Conservation (phyloP, 2,113 vertebrate genomes). For the Rhynchomys soricoides region DNA sequence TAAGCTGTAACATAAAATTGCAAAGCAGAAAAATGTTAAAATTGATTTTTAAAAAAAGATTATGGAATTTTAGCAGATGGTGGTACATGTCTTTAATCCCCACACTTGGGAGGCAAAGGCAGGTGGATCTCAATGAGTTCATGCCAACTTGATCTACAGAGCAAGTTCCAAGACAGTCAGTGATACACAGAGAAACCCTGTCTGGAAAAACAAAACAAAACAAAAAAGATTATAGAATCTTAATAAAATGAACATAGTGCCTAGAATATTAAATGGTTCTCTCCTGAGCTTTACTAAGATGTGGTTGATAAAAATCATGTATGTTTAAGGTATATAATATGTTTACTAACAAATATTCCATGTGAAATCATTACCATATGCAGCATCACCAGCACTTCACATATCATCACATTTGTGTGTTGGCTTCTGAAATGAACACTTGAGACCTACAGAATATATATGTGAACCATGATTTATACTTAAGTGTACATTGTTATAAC, state of each 20-base stretch:
- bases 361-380: neutral
- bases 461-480: too few species aligned
- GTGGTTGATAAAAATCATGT: neutral
- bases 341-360: neutral
- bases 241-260: conserved; percentile 41
- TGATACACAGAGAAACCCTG: neutral
- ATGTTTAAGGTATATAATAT: neutral
- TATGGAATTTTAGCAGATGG: too few species aligned
- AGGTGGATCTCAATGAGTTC: too few species aligned
- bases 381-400: neutral
- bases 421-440: neutral
- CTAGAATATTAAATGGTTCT: neutral
- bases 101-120: too few species aligned
- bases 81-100: too few species aligned
- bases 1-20: neutral
- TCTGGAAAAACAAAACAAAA: neutral
- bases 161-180: neutral
- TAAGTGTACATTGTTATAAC: too few species aligned
- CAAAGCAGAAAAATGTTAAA: conserved; percentile 40
- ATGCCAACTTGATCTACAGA: neutral
- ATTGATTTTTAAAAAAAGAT: neutral
- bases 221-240: neutral
- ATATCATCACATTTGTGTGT: neutral
- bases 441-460: neutral
- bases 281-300: neutral